Conservation (phyloP, 2,888 invertebrate species). For the Tinea trinotella region DNA sequence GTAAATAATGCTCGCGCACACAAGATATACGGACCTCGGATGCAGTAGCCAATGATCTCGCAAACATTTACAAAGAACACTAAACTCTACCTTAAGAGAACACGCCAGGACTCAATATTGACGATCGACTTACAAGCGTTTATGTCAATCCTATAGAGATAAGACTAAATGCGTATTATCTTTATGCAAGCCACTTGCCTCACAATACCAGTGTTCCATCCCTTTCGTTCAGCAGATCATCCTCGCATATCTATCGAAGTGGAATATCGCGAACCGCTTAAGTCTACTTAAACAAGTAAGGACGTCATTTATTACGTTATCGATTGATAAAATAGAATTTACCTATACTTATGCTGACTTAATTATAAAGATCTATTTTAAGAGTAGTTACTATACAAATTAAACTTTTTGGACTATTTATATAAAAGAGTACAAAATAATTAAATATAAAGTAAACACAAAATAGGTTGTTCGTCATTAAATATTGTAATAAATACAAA, state of each 20-base stretch:
- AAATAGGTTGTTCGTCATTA: no score
- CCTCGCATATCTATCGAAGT: constrained; percentile 60
- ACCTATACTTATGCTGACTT: no score
- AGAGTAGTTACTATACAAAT: no score
- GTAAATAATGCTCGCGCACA: constrained; percentile 72
- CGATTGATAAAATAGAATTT: neutral
- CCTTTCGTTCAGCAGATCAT: constrained; percentile 56
- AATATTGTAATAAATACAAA: no score
- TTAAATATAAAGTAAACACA: no score
- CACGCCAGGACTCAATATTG: constrained; percentile 2
- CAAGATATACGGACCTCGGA: constrained; percentile 64
- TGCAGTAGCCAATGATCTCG: constrained; percentile 61
- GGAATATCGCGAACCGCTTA: constrained; percentile 51
- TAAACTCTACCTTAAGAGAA: neutral
- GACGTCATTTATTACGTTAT: neutral
- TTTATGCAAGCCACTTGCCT: constrained; percentile 70
- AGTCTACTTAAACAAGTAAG: constrained; percentile 25
- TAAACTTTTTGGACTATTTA: no score
- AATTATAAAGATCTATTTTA: no score
- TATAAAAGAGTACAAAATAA: no score
- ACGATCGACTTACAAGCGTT: constrained; percentile 23
- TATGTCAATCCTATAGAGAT: constrained; percentile 44
- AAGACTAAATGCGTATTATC: constrained; percentile 66
- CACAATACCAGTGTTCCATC: constrained; percentile 58
- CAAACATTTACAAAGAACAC: constrained; percentile 29